Base-by-base conservation (phyloP, 2,797 vertebrate species). In the Sebastes minor region DNA sequence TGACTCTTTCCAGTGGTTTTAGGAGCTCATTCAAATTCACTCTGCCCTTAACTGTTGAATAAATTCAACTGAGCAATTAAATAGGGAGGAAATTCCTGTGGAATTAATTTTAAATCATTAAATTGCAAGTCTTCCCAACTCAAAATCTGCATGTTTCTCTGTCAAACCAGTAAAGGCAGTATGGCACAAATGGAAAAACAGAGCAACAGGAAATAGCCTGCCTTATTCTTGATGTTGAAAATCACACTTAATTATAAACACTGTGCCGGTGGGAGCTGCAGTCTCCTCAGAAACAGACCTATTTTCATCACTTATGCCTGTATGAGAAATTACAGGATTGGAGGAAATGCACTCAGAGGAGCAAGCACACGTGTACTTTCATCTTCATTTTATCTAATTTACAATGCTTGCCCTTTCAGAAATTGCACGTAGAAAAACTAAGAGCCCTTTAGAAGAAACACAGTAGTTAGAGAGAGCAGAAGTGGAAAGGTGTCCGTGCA, bases 191-290 rank as follows among this genome's bases (percentile, higher is more conserved):
- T 74, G 52, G 71, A 78, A 74, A 88, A 42, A 23, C 56, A 72
- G 49, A 74, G 61, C 68, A 83, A 79, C 65, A 76, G 80, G 70
- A 92, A 86, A 90, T 66, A 53, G 69, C 64, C 64, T 30, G 42
- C 32, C n/a, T 80, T 56, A 18, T 85, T 78, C 42, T 70, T 80
- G 65, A 86, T 42, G 70, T 63, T 74, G 75, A 82, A 88, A 89
- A 92, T 91, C 86, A 88, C 88, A 90, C 85, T 88, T 90, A 80
- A 94, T 92, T 93, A 91, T 86, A 81, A 90, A 88, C 78, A 81
- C 33, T 72, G 73, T 69, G 62, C 78, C 85, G 5, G 55, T 67
- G 88, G 83, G 88, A 93, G 71, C 68, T 56, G 73, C 73, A 42
- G 33, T 64, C 72, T 68, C 70, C 56, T 74, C 63, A 80, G 61